Percentiles rank a stretch among this genome's conserved stretches.
Conservation (phyloP, 2,797 vertebrate genomes). For the Allobates femoralis region DNA sequence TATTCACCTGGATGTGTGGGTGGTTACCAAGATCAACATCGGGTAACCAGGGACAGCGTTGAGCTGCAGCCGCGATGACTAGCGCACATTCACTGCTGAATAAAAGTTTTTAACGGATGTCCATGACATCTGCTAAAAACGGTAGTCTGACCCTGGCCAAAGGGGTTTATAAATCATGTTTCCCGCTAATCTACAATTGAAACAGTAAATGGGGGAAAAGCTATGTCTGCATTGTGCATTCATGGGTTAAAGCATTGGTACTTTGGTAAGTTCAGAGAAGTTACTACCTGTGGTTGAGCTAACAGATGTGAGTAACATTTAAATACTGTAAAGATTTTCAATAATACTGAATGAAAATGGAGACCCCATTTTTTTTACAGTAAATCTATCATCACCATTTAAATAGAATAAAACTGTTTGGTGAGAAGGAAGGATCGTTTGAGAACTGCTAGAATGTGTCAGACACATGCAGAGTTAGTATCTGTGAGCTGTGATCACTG, state of each 20-base stretch:
- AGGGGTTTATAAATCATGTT: no score
- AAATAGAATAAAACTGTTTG: constrained; percentile 70
- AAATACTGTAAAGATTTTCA: constrained; percentile 67
- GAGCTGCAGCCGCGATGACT: no score
- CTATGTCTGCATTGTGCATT: not conserved
- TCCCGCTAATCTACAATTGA: no score
- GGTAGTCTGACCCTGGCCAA: no score
- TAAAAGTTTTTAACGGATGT: no score
- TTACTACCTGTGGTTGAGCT: constrained; percentile 67
- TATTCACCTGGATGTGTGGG: no score
- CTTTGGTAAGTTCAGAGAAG: constrained; percentile 67
- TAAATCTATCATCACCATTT: constrained; percentile 74
- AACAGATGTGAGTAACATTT: constrained; percentile 72
- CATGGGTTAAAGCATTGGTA: constrained; percentile 45
- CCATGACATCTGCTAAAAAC: no score
- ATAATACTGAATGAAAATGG: constrained; percentile 69
- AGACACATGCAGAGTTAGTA: constrained; percentile 71
- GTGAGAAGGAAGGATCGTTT: constrained; percentile 71
- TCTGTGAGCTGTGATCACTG: constrained; percentile 68
- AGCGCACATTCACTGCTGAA: no score
- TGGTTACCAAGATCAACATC: no score
- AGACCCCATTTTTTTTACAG: constrained; percentile 66
- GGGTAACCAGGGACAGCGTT: no score
- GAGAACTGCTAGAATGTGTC: constrained; percentile 70
- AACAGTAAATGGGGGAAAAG: no score